Evolutionary conservation across 1,140 invertebrate species (phyloP).

Genomic region (Pectinophora gossypiella): DNA sequence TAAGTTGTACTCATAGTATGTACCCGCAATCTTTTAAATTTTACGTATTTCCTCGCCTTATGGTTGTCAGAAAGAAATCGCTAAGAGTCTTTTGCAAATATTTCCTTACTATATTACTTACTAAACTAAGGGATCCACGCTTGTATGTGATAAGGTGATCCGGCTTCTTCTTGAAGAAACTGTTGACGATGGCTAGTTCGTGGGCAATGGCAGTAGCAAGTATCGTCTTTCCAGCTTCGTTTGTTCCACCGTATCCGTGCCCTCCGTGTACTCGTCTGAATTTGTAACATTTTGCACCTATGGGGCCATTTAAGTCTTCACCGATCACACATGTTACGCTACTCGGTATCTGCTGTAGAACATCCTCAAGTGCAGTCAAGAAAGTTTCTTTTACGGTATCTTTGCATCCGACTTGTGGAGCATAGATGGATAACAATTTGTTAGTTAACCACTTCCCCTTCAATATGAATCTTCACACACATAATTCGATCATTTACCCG

Average conservation of each 20-base stretch:
- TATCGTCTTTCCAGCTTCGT: constrained; percentile 7
- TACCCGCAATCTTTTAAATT: no score
- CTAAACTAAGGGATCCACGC: no score
- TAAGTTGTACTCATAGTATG: no score
- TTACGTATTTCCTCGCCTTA: no score
- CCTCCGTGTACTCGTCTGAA: constrained; percentile 15
- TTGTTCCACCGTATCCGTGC: constrained; percentile 2
- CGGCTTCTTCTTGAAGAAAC: not conserved
- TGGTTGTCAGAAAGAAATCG: no score
- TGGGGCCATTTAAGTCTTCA: constrained; percentile 18
- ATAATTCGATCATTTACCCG: not conserved
- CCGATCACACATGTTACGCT: constrained; percentile 6
- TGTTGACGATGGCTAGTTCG: constrained; percentile 11
- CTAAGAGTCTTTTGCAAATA: no score
- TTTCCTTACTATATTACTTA: no score
- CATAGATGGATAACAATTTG: no score
- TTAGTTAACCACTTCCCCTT: not conserved
- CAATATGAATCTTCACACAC: not conserved
- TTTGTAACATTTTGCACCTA: constrained; percentile 10
- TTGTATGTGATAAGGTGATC: constrained; percentile 5
- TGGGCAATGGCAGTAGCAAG: not conserved
- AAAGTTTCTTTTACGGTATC: not conserved
- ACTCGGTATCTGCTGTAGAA: constrained; percentile 6
- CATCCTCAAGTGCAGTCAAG: not conserved
- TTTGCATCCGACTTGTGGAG: not conserved